Base-by-base conservation (phyloP, 2,797 vertebrate species). In the Megaceryle alcyon region DNA sequence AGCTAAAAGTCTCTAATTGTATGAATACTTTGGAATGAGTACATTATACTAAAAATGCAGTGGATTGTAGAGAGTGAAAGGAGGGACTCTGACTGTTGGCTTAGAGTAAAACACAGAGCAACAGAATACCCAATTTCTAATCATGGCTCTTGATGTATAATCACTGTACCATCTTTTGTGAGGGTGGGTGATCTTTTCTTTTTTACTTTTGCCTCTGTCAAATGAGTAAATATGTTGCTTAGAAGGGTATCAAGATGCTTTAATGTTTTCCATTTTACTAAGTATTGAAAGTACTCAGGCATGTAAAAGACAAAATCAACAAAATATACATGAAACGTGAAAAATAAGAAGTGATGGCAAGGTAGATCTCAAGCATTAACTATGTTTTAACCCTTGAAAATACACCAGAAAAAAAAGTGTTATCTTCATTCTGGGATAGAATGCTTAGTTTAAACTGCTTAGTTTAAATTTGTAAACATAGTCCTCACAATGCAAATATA, bases 1-100 rank as follows among this genome's bases (percentile, higher is more conserved):
- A 75, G 77, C 71, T 93, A 68, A 91, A 89, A 91, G 83, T 88
- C 23, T 91, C n/a, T 94, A 90, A 92, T 79, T 92, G 37, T 86
- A 54, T 31, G 49, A 71, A 51, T 77, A 82, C 49, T 79, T 68
- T 71, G 2, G 44, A n/a, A 81, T 56, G n/a, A 88, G 86, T 92
- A 60, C 68, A 64, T 91, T 90, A 84, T 54, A 72, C 54, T 80
- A 44, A 82, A 95, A 91, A 54, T 48, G 29, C n/a, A 26, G 26
- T 68, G 65, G 25, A 57, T 82, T 1, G 0, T 21, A 46, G 43
- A 82, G 8, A 57, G 19, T 37, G 31, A 86, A 75, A 39, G 15
- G 14, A 60, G 37, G 5, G 29, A 68, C 26, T 65, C 29, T 57
- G n/a, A 41, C 29, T 54, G 6, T 29, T 71, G 25, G 13, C 28